Percentiles rank a stretch among this genome's conserved stretches.
These are phyloP conservation scores for Xylocopa sonorina DNA, from an alignment of 1,140 invertebrate genomes.

Conservation along the genomic window DNA sequence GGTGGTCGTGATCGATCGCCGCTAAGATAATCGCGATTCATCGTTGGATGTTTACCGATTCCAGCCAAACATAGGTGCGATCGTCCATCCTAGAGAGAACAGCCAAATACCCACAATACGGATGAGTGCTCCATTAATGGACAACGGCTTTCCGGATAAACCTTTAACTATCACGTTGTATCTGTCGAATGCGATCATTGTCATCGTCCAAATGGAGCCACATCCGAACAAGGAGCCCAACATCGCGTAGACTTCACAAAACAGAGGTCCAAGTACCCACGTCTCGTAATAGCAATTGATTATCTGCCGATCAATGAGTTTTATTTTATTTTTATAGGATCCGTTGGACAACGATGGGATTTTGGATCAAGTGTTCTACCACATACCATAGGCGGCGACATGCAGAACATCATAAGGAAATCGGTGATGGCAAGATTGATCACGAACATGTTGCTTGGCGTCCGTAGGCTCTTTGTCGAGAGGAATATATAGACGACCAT, in stretches of 20 bases:
- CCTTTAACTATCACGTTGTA: constrained; percentile 94
- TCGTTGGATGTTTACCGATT: constrained; percentile 84
- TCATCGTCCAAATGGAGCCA: constrained; percentile 92
- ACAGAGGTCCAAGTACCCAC: constrained; percentile 91
- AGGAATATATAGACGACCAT: constrained; percentile 94
- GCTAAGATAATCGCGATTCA: too few relatives aligned
- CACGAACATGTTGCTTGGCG: constrained; percentile 92
- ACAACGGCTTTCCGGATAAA: constrained; percentile 87
- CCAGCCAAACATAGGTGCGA: constrained; percentile 90
- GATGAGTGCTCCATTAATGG: constrained; percentile 86
- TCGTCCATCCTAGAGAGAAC: constrained; percentile 86
- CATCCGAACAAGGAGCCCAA: constrained; percentile 91
- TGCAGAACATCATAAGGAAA: constrained; percentile 92
- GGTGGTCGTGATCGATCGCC: neutral
- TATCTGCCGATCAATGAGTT: constrained; percentile 72
- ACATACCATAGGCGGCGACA: constrained; percentile 90
- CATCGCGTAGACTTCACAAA: constrained; percentile 92
- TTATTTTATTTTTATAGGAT: neutral
- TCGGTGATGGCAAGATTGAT: constrained; percentile 94
- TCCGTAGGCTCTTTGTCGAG: constrained; percentile 88
- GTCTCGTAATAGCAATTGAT: constrained; percentile 94
- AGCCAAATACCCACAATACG: constrained; percentile 88
- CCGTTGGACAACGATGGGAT: too few relatives aligned
- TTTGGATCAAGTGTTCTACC: neutral
- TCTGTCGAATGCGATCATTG: constrained; percentile 90